These are phyloP conservation scores for Eudorcas thomsonii DNA, from an alignment of 2,113 vertebrate genomes.

Conservation along the genomic window DNA sequence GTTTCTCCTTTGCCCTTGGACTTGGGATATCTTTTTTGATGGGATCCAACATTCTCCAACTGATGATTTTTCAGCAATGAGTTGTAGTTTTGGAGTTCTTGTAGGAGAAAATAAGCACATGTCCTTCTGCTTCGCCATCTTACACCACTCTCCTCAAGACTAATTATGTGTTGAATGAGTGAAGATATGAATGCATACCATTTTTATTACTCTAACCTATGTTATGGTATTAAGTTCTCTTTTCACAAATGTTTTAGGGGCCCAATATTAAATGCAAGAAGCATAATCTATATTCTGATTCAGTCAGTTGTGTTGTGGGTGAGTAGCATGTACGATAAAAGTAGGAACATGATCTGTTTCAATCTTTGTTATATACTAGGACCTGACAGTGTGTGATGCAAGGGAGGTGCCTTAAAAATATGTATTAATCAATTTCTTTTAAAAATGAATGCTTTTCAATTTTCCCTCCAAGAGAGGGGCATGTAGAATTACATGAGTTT, in stretches of 20 bases:
- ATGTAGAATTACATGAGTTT: background rate
- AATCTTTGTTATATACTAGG: background rate
- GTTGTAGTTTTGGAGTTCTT: background rate
- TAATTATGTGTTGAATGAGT: background rate
- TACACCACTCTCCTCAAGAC: background rate
- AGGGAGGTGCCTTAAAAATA: background rate
- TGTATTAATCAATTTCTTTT: background rate
- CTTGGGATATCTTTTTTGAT: background rate
- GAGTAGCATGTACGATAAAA: background rate
- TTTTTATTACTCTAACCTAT: background rate
- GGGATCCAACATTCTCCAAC: background rate
- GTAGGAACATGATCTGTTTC: background rate
- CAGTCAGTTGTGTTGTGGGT: background rate
- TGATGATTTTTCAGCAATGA: background rate
- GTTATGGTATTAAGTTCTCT: background rate
- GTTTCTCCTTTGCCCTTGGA: background rate
- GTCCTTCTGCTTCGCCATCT: background rate
- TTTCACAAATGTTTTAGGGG: background rate
- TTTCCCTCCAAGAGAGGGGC: background rate
- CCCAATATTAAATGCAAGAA: background rate
- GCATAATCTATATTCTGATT: background rate
- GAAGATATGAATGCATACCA: background rate
- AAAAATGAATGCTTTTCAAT: background rate
- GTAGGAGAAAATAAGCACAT: background rate
- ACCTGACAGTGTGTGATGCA: background rate